These are phyloP conservation scores for Mesocricetus auratus DNA, from an alignment of 2,113 vertebrate species.

Conservation along the genomic window DNA sequence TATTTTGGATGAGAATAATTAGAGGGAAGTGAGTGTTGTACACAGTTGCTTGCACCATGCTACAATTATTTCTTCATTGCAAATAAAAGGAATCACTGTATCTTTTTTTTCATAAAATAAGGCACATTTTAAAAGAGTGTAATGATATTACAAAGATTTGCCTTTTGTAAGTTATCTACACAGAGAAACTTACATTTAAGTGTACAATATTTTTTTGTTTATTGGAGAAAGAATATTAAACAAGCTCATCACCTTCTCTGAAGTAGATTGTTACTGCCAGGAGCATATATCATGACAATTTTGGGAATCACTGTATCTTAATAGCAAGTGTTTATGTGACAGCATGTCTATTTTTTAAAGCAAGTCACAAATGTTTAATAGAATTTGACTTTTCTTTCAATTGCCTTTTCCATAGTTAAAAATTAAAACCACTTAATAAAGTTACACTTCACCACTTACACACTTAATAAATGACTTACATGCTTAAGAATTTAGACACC, in stretches of 20 bases:
- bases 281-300: no score
- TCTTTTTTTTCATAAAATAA: no score
- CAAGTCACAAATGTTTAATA: slow-evolving; percentile 82
- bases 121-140: no score
- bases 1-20: background rate
- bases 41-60: rapidly evolving
- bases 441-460: slow-evolving; percentile 78
- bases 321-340: background rate
- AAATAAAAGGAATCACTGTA: background rate
- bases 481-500: slow-evolving; percentile 85
- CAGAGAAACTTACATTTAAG: background rate
- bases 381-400: slow-evolving; percentile 80
- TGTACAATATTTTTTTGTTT: background rate
- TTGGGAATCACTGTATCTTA: background rate
- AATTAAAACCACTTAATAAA: slow-evolving; percentile 86
- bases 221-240: background rate
- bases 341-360: background rate
- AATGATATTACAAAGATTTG: no score
- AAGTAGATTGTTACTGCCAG: no score
- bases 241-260: no score
- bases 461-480: background rate
- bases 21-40: background rate
- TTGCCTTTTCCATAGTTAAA: slow-evolving; percentile 78
- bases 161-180: background rate
- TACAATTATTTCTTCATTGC: background rate